phyloP scores from a whole-genome alignment of 2,113 vertebrate genomes.

The Columba livia region DNA sequence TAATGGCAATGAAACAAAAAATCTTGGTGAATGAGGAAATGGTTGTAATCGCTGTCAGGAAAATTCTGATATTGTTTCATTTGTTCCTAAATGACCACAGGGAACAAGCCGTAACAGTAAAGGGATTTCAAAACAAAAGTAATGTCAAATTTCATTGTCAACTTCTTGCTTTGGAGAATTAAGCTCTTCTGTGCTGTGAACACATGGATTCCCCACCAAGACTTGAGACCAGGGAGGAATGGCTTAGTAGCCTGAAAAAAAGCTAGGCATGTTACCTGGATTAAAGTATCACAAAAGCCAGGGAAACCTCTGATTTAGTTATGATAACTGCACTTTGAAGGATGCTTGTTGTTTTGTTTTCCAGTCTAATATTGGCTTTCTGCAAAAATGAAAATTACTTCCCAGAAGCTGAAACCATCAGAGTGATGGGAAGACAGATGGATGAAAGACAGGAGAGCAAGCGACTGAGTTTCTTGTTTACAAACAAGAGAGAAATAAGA shows the following conservation, averaged over 20 bases:
- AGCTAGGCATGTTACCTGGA: not conserved
- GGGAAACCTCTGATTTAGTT: not conserved
- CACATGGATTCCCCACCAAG: not conserved
- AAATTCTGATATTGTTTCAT: not conserved
- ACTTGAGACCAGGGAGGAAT: not conserved
- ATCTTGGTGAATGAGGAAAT: not conserved
- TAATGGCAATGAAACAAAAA: not conserved
- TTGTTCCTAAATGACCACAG: not conserved
- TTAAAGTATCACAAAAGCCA: not conserved
- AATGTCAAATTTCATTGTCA: not conserved
- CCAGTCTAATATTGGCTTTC: not conserved
- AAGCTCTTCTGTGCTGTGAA: not conserved
- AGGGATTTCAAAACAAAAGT: not conserved
- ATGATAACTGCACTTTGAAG: not conserved
- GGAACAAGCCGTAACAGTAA: not conserved
- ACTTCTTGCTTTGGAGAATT: not conserved
- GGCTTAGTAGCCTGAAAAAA: not conserved
- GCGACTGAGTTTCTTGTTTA: not conserved
- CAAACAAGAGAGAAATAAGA: not conserved
- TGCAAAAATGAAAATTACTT: not conserved
- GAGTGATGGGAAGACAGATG: not conserved
- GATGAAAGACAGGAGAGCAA: not conserved
- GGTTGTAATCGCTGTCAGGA: not conserved
- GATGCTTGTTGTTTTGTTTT: not conserved
- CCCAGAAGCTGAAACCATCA: not conserved